Evolutionary conservation across 2,888 invertebrate genomes (phyloP).

Genomic region (Acrocyrtus sp.): DNA sequence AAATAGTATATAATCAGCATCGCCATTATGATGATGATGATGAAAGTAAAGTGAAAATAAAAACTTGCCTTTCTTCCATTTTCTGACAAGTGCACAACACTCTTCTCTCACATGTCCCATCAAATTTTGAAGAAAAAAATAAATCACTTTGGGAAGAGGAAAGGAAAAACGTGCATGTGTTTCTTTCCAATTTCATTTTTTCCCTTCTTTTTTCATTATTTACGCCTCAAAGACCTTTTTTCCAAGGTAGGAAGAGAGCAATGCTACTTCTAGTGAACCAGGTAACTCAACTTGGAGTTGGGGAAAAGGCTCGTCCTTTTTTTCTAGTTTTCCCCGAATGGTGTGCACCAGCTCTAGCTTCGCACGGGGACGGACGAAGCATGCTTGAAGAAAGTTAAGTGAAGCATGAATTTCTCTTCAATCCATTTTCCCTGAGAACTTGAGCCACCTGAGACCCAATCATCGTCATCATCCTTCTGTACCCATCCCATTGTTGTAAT

Average conservation of each 20-base stretch:
- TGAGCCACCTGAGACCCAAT: constrained; percentile 62
- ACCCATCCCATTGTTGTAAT: background rate
- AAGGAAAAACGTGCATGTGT: constrained; percentile 9
- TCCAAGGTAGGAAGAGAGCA: constrained; percentile 1
- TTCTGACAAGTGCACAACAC: constrained; percentile 37
- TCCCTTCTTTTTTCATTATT: constrained; percentile 7
- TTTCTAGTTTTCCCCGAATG: constrained; percentile 29
- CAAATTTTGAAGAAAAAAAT: constrained; percentile 7
- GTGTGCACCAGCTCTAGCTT: constrained; percentile 7
- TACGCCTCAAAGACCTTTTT: constrained; percentile 1
- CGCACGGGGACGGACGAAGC: constrained; percentile 22
- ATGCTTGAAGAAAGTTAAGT: constrained; percentile 35
- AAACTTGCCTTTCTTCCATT: constrained; percentile 33
- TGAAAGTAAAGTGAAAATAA: constrained; percentile 31
- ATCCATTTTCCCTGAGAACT: constrained; percentile 55
- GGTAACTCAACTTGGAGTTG: too few relatives aligned
- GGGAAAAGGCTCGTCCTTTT: constrained; percentile 39
- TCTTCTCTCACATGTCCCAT: constrained; percentile 40
- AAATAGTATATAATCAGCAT: constrained; percentile 15
- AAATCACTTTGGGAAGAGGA: background rate
- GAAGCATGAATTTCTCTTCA: constrained; percentile 32
- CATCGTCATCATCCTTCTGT: constrained; percentile 52
- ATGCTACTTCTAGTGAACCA: background rate
- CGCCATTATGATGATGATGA: background rate
- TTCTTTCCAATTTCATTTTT: background rate